phyloP scores from a whole-genome alignment of 2,888 invertebrate genomes.

The Caenorhabditis sp. region DNA sequence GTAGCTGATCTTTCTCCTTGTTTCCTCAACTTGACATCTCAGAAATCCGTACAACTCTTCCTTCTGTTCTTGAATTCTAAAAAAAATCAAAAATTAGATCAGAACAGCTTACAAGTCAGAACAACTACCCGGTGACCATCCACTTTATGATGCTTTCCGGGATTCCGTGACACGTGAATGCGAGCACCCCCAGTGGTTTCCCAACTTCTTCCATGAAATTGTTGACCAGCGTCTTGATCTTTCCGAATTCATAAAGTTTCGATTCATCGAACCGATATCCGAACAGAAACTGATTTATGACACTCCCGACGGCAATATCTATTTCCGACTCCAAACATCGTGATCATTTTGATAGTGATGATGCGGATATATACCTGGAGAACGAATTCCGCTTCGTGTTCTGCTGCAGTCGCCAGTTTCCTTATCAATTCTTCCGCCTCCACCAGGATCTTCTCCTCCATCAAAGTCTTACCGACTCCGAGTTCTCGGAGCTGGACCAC shows the following conservation, averaged over 20 bases:
- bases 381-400: constrained; percentile 1
- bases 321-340: constrained; percentile 23
- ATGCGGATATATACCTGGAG: constrained; percentile 36
- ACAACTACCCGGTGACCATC: constrained; percentile 44
- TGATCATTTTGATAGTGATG: not conserved
- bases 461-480: constrained; percentile 54
- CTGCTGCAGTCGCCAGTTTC: constrained; percentile 17
- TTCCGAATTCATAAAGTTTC: constrained; percentile 26
- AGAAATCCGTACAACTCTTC: constrained; percentile 38
- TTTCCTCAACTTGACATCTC: constrained; percentile 19
- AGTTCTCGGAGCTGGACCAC: constrained; percentile 60
- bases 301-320: constrained; percentile 46
- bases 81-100: not conserved
- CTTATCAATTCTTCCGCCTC: constrained; percentile 47
- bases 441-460: constrained; percentile 57
- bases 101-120: not conserved
- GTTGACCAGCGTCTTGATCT: constrained; percentile 41
- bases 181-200: constrained; percentile 49
- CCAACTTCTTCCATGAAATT: constrained; percentile 54
- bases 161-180: constrained; percentile 49
- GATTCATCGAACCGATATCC: constrained; percentile 57
- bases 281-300: constrained; percentile 54
- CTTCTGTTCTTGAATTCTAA: constrained; percentile 48
- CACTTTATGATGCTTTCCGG: constrained; percentile 31
- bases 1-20: constrained; percentile 32